Evolutionary conservation across 2,113 vertebrate species (phyloP).

Genomic region (Takifugu flavidus): DNA sequence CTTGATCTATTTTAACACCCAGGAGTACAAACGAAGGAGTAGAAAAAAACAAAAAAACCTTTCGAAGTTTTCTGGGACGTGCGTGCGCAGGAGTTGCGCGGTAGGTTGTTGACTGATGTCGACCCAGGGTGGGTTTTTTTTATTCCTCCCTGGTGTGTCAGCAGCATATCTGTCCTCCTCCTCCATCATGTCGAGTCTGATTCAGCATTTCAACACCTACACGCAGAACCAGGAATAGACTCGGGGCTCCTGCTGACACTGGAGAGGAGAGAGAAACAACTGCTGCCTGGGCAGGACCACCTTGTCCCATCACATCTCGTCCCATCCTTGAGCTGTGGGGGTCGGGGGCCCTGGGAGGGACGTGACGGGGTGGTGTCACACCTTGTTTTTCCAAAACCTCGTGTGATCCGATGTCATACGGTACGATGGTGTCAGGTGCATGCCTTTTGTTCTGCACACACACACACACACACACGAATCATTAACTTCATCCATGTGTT

Average conservation of each 20-base stretch:
- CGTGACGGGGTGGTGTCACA: neutral
- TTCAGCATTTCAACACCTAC: slow-evolving; percentile 73
- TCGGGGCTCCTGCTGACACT: slow-evolving; percentile 42
- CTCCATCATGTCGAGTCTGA: slow-evolving; percentile 59
- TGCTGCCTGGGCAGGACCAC: slow-evolving; percentile 36
- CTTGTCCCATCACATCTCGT: slow-evolving; percentile 39
- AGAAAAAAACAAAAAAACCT: neutral
- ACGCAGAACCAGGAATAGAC: slow-evolving; percentile 66
- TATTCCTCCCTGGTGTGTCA: slow-evolving; percentile 39
- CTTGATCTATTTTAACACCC: slow-evolving; percentile 10
- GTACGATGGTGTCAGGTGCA: slow-evolving; percentile 24
- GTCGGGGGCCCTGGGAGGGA: neutral
- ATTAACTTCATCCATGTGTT: neutral
- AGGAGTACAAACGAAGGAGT: too few species aligned
- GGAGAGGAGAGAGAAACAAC: slow-evolving; percentile 39
- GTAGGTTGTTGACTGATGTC: slow-evolving; percentile 6
- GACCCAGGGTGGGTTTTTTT: slow-evolving; percentile 3
- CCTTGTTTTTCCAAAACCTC: neutral
- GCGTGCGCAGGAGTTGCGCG: neutral
- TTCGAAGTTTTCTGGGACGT: neutral
- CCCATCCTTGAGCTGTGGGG: slow-evolving; percentile 8
- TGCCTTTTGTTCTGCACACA: neutral
- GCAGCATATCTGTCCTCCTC: slow-evolving; percentile 61
- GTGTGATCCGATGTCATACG: slow-evolving; percentile 9
- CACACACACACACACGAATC: slow-evolving; percentile 6